Percentiles rank a stretch among this genome's conserved stretches.
Evolutionary conservation across 1,140 invertebrate species (phyloP).

Genomic region (Pseudobourletiella spinata): DNA sequence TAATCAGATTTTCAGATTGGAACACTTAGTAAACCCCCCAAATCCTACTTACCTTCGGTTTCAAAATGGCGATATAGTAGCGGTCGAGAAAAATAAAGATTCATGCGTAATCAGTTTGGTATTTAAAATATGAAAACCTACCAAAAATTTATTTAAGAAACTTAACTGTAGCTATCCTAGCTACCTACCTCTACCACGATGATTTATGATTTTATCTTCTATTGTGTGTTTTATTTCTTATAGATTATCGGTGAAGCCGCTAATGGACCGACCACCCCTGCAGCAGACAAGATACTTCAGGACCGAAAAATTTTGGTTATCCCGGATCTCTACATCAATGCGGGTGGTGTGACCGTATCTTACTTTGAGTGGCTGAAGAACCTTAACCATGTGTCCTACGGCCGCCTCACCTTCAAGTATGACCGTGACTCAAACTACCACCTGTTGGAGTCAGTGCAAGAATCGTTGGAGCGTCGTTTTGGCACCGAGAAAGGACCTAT

Average conservation of each 20-base stretch:
- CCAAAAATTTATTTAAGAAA: too few species aligned
- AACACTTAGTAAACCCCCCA: too few species aligned
- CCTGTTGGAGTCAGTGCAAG: conserved; percentile 93
- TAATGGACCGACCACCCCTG: conserved; percentile 96
- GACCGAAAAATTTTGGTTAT: conserved; percentile 93
- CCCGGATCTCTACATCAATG: conserved; percentile 97
- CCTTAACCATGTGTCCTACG: conserved; percentile 98
- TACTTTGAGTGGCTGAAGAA: conserved; percentile 99
- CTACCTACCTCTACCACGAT: too few species aligned
- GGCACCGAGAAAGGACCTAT: conserved; percentile 93
- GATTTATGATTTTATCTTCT: too few species aligned
- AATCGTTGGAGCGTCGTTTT: conserved; percentile 94
- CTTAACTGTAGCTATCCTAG: too few species aligned
- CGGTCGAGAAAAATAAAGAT: too few species aligned
- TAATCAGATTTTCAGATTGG: too few species aligned
- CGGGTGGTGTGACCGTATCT: conserved; percentile 98
- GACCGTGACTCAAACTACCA: conserved; percentile 97
- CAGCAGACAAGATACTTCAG: conserved; percentile 89
- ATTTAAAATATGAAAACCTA: too few species aligned
- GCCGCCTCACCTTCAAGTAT: conserved; percentile 97
- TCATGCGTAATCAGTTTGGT: too few species aligned
- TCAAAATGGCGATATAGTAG: too few species aligned
- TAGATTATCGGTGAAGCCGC: conserved; percentile 97
- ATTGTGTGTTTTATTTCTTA: too few species aligned
- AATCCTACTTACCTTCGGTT: too few species aligned